Conservation (phyloP, 2,797 vertebrate species). For the Tokudaia tokunoshimensis region DNA sequence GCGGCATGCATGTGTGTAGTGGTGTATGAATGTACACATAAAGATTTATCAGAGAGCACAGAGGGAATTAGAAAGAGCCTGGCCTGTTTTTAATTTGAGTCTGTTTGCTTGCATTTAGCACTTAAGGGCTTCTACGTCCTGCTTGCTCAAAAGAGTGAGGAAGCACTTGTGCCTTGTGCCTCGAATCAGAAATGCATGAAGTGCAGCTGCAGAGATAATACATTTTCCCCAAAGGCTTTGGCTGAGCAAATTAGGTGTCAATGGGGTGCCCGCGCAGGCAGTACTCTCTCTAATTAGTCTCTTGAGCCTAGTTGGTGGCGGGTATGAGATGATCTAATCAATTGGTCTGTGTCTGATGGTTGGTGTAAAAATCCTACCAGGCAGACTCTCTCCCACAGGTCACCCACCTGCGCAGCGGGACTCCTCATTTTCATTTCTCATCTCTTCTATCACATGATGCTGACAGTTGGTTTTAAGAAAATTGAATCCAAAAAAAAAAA, state of each 20-base stretch:
- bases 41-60: slow-evolving; percentile 69
- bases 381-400: slow-evolving; percentile 92
- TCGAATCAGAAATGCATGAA: slow-evolving; percentile 92
- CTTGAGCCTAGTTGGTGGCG: slow-evolving; percentile 93
- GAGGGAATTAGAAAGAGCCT: slow-evolving; percentile 80
- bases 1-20: rapidly evolving
- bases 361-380: slow-evolving; percentile 90
- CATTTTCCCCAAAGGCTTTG: slow-evolving; percentile 92
- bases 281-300: slow-evolving; percentile 94
- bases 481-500: slow-evolving; percentile 89
- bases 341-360: slow-evolving; percentile 93
- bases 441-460: slow-evolving; percentile 90
- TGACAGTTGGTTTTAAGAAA: slow-evolving; percentile 91
- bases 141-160: slow-evolving; percentile 89
- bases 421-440: slow-evolving; percentile 92
- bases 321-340: slow-evolving; percentile 93
- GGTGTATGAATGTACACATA: slow-evolving; percentile 48
- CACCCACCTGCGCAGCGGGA: slow-evolving; percentile 92
- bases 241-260: slow-evolving; percentile 95
- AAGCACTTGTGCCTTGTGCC: slow-evolving; percentile 89
- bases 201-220: slow-evolving; percentile 93
- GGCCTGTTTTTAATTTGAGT: slow-evolving; percentile 86
- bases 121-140: slow-evolving; percentile 87
- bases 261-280: slow-evolving; percentile 93
- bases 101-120: slow-evolving; percentile 89